Evolutionary conservation across 92 coral and sea anemone genomes (phyloP).

Genomic region (Porites rus): DNA sequence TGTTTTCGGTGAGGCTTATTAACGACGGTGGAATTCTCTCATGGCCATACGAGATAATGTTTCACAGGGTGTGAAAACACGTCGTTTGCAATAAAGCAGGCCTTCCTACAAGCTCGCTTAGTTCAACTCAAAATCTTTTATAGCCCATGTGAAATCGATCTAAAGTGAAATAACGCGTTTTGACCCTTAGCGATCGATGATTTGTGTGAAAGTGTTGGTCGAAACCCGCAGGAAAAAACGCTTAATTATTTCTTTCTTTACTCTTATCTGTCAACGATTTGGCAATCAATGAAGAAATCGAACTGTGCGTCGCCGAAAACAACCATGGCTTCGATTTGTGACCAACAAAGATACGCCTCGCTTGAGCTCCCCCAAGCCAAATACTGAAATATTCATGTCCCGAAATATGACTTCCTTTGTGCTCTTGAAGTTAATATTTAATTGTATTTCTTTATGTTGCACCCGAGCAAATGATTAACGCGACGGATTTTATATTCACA

Average conservation of each 20-base stretch:
- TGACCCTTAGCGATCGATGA: neutral
- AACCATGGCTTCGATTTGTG: slow-evolving; percentile 4
- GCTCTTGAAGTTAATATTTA: slow-evolving; percentile 87
- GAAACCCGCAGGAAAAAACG: neutral
- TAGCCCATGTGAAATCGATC: neutral
- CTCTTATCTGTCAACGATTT: slow-evolving; percentile 40
- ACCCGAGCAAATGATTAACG: slow-evolving; percentile 94
- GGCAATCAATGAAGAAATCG: slow-evolving; percentile 20
- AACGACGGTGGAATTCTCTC: slow-evolving; percentile 42
- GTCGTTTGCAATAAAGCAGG: neutral
- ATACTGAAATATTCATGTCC: slow-evolving; percentile 32
- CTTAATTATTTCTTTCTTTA: slow-evolving; percentile 14
- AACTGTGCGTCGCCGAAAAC: slow-evolving; percentile 10
- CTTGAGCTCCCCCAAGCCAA: slow-evolving; percentile 6
- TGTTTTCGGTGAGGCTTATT: neutral
- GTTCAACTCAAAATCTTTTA: neutral
- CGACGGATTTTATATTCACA: slow-evolving; percentile 76
- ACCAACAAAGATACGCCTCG: neutral
- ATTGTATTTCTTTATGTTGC: slow-evolving; percentile 73
- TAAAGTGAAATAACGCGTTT: neutral
- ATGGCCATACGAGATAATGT: slow-evolving; percentile 41
- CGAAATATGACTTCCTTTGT: slow-evolving; percentile 65
- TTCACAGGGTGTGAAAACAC: slow-evolving; percentile 43
- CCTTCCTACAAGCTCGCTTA: slow-evolving; percentile 4
- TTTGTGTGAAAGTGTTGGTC: neutral